Evolutionary conservation across 2,113 vertebrate genomes (phyloP).

Genomic region (Nibea coibor): DNA sequence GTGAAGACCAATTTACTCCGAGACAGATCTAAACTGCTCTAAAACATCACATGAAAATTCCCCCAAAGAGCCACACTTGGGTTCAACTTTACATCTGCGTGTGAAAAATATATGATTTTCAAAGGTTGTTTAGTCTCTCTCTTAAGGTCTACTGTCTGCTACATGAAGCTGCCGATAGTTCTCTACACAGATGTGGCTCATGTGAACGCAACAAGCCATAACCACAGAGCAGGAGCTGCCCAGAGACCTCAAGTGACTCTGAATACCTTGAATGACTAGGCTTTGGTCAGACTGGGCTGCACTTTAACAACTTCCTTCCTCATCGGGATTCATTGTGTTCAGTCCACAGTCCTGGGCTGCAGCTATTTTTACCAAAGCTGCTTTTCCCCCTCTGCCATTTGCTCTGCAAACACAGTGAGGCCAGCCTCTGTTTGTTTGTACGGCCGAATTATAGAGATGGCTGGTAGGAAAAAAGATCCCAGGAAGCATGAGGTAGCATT

Average conservation of each 20-base stretch:
- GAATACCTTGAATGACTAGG: constrained; percentile 61
- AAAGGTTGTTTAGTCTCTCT: not conserved
- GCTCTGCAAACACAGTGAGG: constrained; percentile 60
- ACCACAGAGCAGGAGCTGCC: constrained; percentile 37
- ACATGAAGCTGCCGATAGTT: constrained; percentile 15
- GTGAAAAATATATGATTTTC: not conserved
- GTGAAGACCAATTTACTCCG: not conserved
- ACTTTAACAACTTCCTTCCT: constrained; percentile 84
- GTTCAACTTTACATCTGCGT: not conserved
- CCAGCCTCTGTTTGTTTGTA: constrained; percentile 58
- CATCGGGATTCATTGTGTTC: constrained; percentile 79
- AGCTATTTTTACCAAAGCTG: constrained; percentile 79
- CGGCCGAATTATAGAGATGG: constrained; percentile 33
- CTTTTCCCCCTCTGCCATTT: constrained; percentile 51
- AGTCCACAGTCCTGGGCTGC: constrained; percentile 45
- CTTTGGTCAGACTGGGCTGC: constrained; percentile 69
- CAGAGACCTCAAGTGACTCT: constrained; percentile 60
- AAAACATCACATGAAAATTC: not conserved
- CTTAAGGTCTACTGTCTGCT: not conserved
- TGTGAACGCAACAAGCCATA: not conserved
- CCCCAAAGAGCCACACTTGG: not conserved
- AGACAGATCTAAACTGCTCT: not conserved
- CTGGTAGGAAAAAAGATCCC: constrained; percentile 17
- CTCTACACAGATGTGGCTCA: constrained; percentile 22
- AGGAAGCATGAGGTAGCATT: constrained; percentile 60